Conservation (phyloP, 2,113 vertebrate species). For the Diphyllodes magnificus region DNA sequence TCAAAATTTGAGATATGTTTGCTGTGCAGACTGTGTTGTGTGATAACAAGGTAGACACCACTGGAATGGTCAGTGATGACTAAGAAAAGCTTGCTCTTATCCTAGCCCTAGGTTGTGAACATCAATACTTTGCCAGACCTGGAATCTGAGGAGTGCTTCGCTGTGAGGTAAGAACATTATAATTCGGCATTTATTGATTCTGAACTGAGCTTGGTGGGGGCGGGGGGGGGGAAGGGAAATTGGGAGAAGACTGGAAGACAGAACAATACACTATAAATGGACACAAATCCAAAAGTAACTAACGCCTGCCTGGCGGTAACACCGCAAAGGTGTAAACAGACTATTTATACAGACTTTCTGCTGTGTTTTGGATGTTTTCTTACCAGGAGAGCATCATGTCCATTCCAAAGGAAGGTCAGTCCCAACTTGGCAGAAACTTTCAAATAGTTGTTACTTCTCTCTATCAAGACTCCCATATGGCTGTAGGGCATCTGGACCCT, state of each 20-base stretch:
- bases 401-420: conserved; percentile 79
- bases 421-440: conserved; percentile 80
- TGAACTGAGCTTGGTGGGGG: not conserved
- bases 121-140: not conserved
- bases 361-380: not conserved
- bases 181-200: not conserved
- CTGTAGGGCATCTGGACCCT: conserved; percentile 79
- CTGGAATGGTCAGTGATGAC: not conserved
- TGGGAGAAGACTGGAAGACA: not conserved
- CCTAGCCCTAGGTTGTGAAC: not conserved
- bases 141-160: not conserved
- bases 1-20: not conserved
- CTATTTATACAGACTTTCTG: not conserved
- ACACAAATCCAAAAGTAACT: not conserved
- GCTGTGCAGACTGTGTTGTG: not conserved
- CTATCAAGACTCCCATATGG: conserved; percentile 75
- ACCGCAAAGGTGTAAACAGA: not conserved
- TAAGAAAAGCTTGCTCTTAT: not conserved
- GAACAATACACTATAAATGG: not conserved
- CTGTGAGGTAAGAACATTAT: not conserved
- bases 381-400: conserved; percentile 79
- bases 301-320: not conserved
- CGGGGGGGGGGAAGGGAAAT: not conserved
- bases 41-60: not conserved
- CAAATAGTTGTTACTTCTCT: conserved; percentile 64